phyloP scores from a whole-genome alignment of 1,140 invertebrate species.

The Drosophila arizonae region DNA sequence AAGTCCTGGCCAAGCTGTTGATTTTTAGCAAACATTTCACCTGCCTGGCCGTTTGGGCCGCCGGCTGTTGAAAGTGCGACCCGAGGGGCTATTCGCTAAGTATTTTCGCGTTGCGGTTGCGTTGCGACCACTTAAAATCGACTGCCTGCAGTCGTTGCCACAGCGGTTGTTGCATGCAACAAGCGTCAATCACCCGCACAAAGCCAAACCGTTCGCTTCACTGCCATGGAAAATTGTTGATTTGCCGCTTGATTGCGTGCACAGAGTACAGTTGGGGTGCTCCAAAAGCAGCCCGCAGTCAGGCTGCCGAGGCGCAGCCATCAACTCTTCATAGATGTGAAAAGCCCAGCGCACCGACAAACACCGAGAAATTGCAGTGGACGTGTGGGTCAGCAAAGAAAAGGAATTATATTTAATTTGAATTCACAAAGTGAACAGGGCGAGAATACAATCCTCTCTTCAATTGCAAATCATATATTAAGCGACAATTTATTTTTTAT shows the following conservation, averaged over 20 bases:
- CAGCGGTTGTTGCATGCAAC: slow-evolving; percentile 67
- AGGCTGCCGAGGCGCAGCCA: slow-evolving; percentile 31
- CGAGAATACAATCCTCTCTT: background rate
- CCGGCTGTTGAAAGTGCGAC: slow-evolving; percentile 56
- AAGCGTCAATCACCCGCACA: slow-evolving; percentile 80
- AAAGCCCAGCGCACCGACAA: slow-evolving; percentile 29
- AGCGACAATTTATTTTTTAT: no score
- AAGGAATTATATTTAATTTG: slow-evolving; percentile 25
- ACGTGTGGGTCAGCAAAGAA: slow-evolving; percentile 44
- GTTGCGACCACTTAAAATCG: slow-evolving; percentile 80
- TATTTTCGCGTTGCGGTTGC: slow-evolving; percentile 69
- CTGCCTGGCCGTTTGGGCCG: slow-evolving; percentile 48
- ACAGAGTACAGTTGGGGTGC: slow-evolving; percentile 41
- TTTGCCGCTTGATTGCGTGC: slow-evolving; percentile 81
- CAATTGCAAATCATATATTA: no score
- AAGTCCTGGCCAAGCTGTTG: slow-evolving; percentile 65
- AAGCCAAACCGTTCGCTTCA: slow-evolving; percentile 71
- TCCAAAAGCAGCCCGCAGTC: background rate
- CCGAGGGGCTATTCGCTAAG: slow-evolving; percentile 57
- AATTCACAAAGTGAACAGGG: background rate
- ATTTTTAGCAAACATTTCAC: slow-evolving; percentile 78
- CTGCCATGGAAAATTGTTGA: slow-evolving; percentile 79
- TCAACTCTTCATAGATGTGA: slow-evolving; percentile 64
- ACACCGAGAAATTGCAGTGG: slow-evolving; percentile 56
- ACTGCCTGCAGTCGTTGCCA: slow-evolving; percentile 58